Base-by-base conservation (phyloP, 2,113 vertebrate genomes). In the Hoplias malabaricus region DNA sequence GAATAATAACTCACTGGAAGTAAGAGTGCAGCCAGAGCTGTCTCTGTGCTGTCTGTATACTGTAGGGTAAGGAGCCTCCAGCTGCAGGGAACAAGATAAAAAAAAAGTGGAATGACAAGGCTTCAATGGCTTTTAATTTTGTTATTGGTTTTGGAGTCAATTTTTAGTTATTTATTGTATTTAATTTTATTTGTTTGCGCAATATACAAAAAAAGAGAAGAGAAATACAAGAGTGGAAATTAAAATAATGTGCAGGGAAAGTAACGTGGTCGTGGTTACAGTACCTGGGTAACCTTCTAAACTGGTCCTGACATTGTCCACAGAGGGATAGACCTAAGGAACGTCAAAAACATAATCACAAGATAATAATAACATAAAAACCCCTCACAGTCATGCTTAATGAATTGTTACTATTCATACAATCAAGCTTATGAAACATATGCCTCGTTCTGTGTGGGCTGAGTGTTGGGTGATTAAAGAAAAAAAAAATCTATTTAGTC, bases 231-330 rank as follows among this genome's bases (percentile, higher is more conserved):
- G n/a, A n/a, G n/a, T n/a, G n/a, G n/a, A n/a, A n/a, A n/a, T n/a
- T n/a, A n/a, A n/a, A n/a, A n/a, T n/a, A n/a, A n/a, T n/a, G n/a
- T n/a, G n/a, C n/a, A n/a, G 31, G 19, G n/a, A 0, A 14, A 5
- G 75, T 19, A 2, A n/a, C n/a, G n/a, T n/a, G n/a, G n/a, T n/a
- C n/a, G n/a, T n/a, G n/a, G n/a, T n/a, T n/a, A n/a, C n/a, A n/a
- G 46, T 71, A 99, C 97, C 98, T 42, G 97, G 98, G 82, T 97
- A 99, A 4, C 97, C 98, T 90, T 99, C 97, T 84, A 99, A 91
- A 89, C 97, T 99, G 36, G 90, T 96, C 69, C 98, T 93, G 77
- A 99, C 97, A 40, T 99, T 96, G 53, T 95, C 93, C 75, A 99
- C 97, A 40, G 95, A 95, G 21, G 98, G 98, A 85, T 98, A 99